Conservation (phyloP, 2,113 vertebrate species). For the Platichthys flesus region DNA sequence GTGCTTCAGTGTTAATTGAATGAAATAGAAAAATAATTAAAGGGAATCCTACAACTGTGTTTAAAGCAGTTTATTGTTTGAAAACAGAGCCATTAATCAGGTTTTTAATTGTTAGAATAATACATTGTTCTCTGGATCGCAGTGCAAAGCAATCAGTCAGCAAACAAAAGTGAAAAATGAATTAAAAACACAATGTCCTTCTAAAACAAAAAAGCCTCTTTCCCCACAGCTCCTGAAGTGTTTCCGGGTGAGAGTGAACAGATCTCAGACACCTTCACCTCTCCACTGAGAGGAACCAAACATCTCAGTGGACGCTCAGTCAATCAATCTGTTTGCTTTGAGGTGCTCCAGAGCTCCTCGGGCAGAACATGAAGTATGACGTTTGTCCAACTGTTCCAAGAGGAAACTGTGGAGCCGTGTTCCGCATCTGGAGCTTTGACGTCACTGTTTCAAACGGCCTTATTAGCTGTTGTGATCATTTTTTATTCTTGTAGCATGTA, state of each 20-base stretch:
- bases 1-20: constrained; percentile 35
- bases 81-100: constrained; percentile 55
- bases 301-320: constrained; percentile 32
- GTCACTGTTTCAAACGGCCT: too few species aligned
- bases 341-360: constrained; percentile 9
- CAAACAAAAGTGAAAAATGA: background rate
- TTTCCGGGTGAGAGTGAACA: constrained; percentile 43
- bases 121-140: constrained; percentile 23
- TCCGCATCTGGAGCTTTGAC: background rate
- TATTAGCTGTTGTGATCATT: too few species aligned
- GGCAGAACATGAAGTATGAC: constrained; percentile 33
- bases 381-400: constrained; percentile 22
- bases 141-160: constrained; percentile 33
- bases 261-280: constrained; percentile 32
- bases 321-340: constrained; percentile 41
- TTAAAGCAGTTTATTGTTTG: constrained; percentile 27
- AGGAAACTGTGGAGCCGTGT: background rate
- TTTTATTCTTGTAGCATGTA: too few species aligned
- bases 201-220: background rate
- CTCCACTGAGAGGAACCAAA: constrained; percentile 18
- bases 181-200: constrained; percentile 20
- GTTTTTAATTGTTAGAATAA: constrained; percentile 39
- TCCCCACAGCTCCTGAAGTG: constrained; percentile 13
- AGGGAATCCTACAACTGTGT: constrained; percentile 4
- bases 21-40: constrained; percentile 28